phyloP scores from a whole-genome alignment of 2,797 vertebrate species.

The Huso huso region DNA sequence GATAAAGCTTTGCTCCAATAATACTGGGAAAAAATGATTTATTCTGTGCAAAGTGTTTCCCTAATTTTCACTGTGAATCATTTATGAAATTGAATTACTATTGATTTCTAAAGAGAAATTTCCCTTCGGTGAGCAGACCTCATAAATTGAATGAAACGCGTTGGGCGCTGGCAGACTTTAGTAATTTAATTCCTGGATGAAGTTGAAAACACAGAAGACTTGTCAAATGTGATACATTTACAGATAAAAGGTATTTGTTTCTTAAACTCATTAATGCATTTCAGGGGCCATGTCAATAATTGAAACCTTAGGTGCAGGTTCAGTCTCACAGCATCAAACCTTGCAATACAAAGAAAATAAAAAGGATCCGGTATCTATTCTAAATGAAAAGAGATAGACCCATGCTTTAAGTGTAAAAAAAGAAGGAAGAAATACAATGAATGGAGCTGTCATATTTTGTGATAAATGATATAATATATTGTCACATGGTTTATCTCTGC shows the following conservation, averaged over 20 bases:
- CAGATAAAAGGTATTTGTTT: neutral
- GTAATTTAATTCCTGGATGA: conserved; percentile 8
- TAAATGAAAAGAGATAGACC: neutral
- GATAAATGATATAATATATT: conserved; percentile 10
- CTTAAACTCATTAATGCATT: neutral
- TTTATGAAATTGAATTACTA: conserved; percentile 7
- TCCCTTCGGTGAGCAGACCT: neutral
- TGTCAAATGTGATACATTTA: neutral
- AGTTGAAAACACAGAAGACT: conserved; percentile 3
- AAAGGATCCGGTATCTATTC: neutral
- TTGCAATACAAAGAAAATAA: neutral
- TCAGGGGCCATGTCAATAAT: neutral
- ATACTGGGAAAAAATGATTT: too few species aligned
- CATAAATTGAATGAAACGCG: neutral
- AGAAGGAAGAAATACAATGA: conserved; percentile 1
- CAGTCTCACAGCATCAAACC: neutral
- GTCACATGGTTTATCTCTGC: conserved; percentile 13
- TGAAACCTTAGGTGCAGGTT: neutral
- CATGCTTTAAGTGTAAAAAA: conserved; percentile 7
- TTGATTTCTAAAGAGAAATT: conserved; percentile 5
- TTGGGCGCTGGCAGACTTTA: neutral
- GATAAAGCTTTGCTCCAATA: too few species aligned
- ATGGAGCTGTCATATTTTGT: conserved; percentile 12
- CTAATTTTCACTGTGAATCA: conserved; percentile 1
- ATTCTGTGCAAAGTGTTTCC: neutral